Evolutionary conservation across 2,888 invertebrate species (phyloP), one percentile per base, ranked within the genome.

Genomic region (Hybos culiciformis): DNA sequence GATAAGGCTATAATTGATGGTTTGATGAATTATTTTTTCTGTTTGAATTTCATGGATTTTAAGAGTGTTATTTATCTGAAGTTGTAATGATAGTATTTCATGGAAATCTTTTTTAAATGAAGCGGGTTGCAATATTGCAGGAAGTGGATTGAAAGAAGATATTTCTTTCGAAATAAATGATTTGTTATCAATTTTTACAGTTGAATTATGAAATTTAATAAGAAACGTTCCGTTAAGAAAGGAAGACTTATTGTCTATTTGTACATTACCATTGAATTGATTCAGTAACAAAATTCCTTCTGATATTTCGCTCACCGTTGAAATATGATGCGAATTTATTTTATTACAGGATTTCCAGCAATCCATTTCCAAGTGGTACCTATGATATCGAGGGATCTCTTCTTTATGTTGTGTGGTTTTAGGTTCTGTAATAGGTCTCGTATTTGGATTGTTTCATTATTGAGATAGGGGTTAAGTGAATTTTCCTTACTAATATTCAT

Each of bases 281-380:
- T 49, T 51, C 12, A 51, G 40, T 6, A 50, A 32, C 20, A 50
- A 18, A n/a, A 48, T 40, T 9, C 47, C 50, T 8, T 43, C 31
- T 5, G 34, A 9, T 14, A 50, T 44, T 38, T 49, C 48, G 11
- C 50, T 49, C 6, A 46, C 14, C 11, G 23, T 36, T 11, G 41
- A 39, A 21, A 48, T 39, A 20, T 50, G 41, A n/a, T 50, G 42
- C 29, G 37, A 40, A 19, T 46, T 48, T 7, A 46, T 36, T 33
- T 18, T 39, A 29, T n/a, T 18, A 29, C 39, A 18, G 45, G 47
- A 21, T 31, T 45, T 12, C 45, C 47, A 8, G 39, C 47, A 14
- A 42, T 32, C 45, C 39, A 38, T 18, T 42, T 45, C 36, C 45
- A 42, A n/a, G 45, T 39, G n/a, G 39, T 43, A n/a, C 47, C 43